Conservation (phyloP, 2,113 vertebrate species). For the Fregata magnificens region DNA sequence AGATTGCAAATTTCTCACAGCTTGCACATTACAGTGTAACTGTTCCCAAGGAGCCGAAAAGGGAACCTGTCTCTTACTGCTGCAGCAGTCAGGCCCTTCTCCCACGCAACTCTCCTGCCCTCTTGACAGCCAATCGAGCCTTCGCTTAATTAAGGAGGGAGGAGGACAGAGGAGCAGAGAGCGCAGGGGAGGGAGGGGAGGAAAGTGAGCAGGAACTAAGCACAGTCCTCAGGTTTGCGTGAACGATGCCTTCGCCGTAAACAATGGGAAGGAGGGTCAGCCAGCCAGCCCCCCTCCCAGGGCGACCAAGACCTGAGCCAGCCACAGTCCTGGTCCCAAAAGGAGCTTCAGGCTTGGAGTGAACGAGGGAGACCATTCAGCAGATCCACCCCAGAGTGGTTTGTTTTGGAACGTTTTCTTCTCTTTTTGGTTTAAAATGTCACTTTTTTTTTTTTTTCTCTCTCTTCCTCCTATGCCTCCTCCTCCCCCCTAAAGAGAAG, state of each 20-base stretch:
- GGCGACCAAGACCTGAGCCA: conserved; percentile 64
- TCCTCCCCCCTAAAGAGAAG: conserved; percentile 69
- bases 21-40: conserved; percentile 70
- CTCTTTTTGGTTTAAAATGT: conserved; percentile 81
- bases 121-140: conserved; percentile 7
- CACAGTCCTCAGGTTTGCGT: conserved; percentile 74
- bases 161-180: conserved; percentile 14
- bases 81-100: conserved; percentile 27
- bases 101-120: neutral
- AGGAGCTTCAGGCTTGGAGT: conserved; percentile 70
- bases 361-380: conserved; percentile 49
- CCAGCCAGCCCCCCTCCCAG: conserved; percentile 66
- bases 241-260: conserved; percentile 74
- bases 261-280: conserved; percentile 74
- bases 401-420: conserved; percentile 75
- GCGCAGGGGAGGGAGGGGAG: conserved; percentile 22
- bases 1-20: conserved; percentile 79
- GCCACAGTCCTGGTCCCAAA: conserved; percentile 72
- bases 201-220: conserved; percentile 63
- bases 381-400: conserved; percentile 66
- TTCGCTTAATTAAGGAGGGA: neutral
- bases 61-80: conserved; percentile 12
- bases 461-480: conserved; percentile 55
- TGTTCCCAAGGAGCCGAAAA: conserved; percentile 34
- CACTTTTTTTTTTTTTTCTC: conserved; percentile 6